phyloP scores from a whole-genome alignment of 1,140 invertebrate genomes.

The Dendrolimus kikuchii region DNA sequence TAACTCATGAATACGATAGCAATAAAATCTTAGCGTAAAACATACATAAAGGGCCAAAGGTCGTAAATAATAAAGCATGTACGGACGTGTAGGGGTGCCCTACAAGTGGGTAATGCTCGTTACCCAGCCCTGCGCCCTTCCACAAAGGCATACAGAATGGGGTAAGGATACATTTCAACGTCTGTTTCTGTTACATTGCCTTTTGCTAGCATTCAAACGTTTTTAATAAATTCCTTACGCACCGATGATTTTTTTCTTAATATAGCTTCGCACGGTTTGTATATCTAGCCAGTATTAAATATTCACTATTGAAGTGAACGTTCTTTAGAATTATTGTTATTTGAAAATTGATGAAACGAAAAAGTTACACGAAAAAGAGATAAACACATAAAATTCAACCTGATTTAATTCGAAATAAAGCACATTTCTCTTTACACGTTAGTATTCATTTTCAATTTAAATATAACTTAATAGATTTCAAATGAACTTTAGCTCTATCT shows the following conservation, averaged over 20 bases:
- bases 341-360: too few species aligned
- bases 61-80: slow-evolving; percentile 67
- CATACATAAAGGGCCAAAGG: slow-evolving; percentile 51
- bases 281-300: neutral
- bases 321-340: too few species aligned
- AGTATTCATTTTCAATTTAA: too few species aligned
- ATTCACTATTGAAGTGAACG: neutral
- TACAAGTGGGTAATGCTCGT: slow-evolving; percentile 52
- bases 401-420: too few species aligned
- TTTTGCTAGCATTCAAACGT: slow-evolving; percentile 25
- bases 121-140: slow-evolving; percentile 53
- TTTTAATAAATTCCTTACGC: slow-evolving; percentile 31
- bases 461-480: too few species aligned
- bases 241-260: slow-evolving; percentile 6
- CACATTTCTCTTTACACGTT: too few species aligned
- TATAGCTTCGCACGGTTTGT: neutral
- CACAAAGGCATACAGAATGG: slow-evolving; percentile 45
- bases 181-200: slow-evolving; percentile 42
- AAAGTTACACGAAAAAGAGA: too few species aligned
- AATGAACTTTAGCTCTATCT: too few species aligned
- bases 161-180: slow-evolving; percentile 57
- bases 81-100: slow-evolving; percentile 39
- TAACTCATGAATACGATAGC: slow-evolving; percentile 55
- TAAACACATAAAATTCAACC: too few species aligned
- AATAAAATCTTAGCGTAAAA: slow-evolving; percentile 69